These are phyloP conservation scores for Andricus quercusramuli DNA, from an alignment of 2,888 invertebrate genomes.

Conservation along the genomic window DNA sequence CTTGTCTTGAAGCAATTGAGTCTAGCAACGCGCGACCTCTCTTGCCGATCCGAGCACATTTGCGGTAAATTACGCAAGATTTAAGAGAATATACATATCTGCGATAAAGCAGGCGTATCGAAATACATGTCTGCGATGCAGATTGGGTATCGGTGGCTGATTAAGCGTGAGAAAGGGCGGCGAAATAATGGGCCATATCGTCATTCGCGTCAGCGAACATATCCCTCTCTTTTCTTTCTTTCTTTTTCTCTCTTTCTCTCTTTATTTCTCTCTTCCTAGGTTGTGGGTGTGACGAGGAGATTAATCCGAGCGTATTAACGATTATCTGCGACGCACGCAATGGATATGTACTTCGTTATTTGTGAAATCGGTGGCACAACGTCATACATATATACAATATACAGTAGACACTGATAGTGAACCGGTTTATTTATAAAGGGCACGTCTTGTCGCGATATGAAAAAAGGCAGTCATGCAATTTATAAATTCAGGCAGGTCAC, in stretches of 20 bases:
- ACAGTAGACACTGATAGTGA: background rate
- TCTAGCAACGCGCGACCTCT: conserved; percentile 33
- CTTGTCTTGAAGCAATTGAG: background rate
- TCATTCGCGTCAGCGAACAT: conserved; percentile 19
- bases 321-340: conserved; percentile 28
- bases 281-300: conserved; percentile 30
- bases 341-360: conserved; percentile 30
- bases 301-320: conserved; percentile 27
- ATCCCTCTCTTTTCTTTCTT: background rate
- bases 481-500: background rate
- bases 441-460: conserved; percentile 8
- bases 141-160: conserved; percentile 40
- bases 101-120: conserved; percentile 38
- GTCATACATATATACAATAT: background rate
- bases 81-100: conserved; percentile 22
- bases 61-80: conserved; percentile 39
- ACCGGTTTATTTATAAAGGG: conserved; percentile 15
- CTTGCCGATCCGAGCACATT: conserved; percentile 20
- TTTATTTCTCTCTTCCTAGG: background rate
- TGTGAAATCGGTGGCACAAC: conserved; percentile 17
- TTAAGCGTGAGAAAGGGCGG: conserved; percentile 41
- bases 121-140: conserved; percentile 33
- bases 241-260: background rate
- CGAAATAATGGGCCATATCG: conserved; percentile 38
- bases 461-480: background rate